Percentiles rank a stretch among this genome's conserved stretches.
Evolutionary conservation across 2,797 vertebrate species (phyloP).

Genomic region (Mus caroli): DNA sequence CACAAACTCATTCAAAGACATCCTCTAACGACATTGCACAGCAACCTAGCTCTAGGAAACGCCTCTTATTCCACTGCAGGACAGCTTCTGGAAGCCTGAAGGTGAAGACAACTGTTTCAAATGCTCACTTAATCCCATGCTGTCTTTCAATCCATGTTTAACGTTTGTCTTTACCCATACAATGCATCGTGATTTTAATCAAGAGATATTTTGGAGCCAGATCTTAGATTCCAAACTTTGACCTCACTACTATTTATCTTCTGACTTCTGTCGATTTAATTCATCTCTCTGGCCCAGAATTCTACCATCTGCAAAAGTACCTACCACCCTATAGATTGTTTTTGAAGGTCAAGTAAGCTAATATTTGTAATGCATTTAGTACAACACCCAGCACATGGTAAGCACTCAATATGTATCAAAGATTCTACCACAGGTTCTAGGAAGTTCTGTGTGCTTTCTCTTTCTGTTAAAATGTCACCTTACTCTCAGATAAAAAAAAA

Average conservation of each 20-base stretch:
- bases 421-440: neutral
- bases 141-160: neutral
- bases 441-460: neutral
- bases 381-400: neutral
- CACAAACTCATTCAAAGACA: neutral
- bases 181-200: neutral
- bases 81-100: neutral
- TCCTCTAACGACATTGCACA: neutral
- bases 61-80: neutral
- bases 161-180: neutral
- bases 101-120: neutral
- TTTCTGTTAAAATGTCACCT: neutral
- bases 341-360: neutral
- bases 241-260: neutral
- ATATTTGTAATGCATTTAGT: neutral
- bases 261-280: neutral
- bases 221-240: conserved; percentile 1
- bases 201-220: neutral
- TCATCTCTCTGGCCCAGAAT: neutral
- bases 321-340: neutral
- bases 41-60: neutral
- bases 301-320: conserved; percentile 10
- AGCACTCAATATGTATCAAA: neutral
- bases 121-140: neutral
- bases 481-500: neutral